These are phyloP conservation scores for Morpho achilles DNA, from an alignment of 2,888 invertebrate species.

Conservation along the genomic window DNA sequence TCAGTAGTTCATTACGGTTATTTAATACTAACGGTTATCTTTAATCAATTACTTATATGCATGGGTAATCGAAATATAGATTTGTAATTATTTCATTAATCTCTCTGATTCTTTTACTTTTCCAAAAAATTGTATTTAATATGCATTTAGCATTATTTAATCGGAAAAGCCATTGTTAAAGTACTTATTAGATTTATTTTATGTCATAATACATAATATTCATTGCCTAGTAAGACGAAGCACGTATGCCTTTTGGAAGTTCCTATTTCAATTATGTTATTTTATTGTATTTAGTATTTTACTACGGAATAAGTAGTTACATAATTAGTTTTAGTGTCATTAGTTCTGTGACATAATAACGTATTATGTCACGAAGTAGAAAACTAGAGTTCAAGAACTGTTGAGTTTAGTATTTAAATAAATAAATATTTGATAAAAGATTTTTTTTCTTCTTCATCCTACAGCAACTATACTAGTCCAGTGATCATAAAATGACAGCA, in stretches of 20 bases:
- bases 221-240: slow-evolving; percentile 23
- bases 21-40: too few relatives aligned
- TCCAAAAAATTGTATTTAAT: not conserved
- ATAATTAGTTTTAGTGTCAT: slow-evolving; percentile 24
- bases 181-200: slow-evolving; percentile 32
- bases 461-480: too few relatives aligned
- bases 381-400: slow-evolving; percentile 7
- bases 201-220: slow-evolving; percentile 21
- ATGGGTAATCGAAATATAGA: too few relatives aligned
- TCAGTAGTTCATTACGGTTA: too few relatives aligned
- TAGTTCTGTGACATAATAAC: slow-evolving; percentile 30
- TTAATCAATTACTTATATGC: too few relatives aligned
- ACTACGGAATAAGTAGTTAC: slow-evolving; percentile 11
- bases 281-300: slow-evolving; percentile 36
- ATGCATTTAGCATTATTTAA: slow-evolving; percentile 5
- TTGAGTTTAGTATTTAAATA: slow-evolving; percentile 14
- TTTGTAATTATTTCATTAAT: too few relatives aligned
- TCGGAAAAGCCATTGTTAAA: slow-evolving; percentile 8
- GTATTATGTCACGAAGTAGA: slow-evolving; percentile 22
- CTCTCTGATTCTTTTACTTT: too few relatives aligned
- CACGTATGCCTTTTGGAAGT: slow-evolving; percentile 33
- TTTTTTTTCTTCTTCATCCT: not conserved
- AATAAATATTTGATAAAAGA: slow-evolving; percentile 17
- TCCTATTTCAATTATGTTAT: slow-evolving; percentile 45
- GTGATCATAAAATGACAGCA: too few relatives aligned